Base-by-base conservation (phyloP, 2,113 vertebrate species). In the Pseudois nayaur region DNA sequence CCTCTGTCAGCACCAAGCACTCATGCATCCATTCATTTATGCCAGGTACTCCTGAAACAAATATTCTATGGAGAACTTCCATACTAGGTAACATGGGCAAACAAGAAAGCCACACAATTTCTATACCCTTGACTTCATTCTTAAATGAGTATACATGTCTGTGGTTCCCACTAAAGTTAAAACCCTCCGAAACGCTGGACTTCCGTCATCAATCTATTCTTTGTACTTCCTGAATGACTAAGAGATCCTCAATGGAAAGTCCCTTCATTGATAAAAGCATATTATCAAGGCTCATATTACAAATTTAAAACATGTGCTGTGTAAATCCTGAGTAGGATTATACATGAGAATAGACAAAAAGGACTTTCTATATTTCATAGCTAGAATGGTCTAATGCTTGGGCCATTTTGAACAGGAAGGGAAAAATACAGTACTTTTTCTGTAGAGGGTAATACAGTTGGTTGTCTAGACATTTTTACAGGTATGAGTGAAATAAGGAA, bases 241-340 rank as follows among this genome's bases (percentile, higher is more conserved):
- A 87, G 52, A 89, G 64, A 78, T 93, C 17, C 45, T 79, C n/a
- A 54, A 1, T 91, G 79, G 89, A 90, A 97, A 95, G 89, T 93
- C n/a, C 85, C 78, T 97, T 94, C 93, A 83, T 89, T 96, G 95
- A 97, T 95, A 97, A 97, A 95, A 95, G 71, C 8, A 4, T 33
- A 85, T 84, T 52, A 89, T 57, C 27, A 27, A 89, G 33, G 74
- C 52, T 97, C 40, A 14, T 52, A 57, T 96, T 91, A 89, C 89
- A 95, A 64, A 95, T 85, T 83, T 83, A 52, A 95, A 97, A 67
- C 16, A 45, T 62, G 27, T 96, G 74, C 31, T 45, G 25, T 88
- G 31, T 12, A 60, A 60, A 76, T 64, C 60, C 71, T 84, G 45
- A 93, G 48, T 97, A 59, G 33, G 31, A 82, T 76, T 88, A 91